These are phyloP conservation scores for Leuciscus idus DNA, from an alignment of 2,113 vertebrate genomes.

Conservation along the genomic window DNA sequence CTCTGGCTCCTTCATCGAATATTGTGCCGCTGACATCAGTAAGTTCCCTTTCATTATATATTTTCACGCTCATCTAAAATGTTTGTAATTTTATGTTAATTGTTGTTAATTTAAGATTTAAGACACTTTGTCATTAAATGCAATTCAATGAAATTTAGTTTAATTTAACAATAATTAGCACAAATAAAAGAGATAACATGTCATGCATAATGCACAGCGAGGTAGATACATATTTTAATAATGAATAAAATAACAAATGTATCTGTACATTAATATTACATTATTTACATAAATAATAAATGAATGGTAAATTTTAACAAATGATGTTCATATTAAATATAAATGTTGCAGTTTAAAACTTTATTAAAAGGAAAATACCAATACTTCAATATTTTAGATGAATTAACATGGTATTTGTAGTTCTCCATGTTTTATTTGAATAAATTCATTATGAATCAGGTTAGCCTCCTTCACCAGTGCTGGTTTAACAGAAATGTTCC, in stretches of 20 bases:
- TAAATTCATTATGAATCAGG: not conserved
- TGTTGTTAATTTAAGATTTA: not conserved
- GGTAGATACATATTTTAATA: not conserved
- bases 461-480: not conserved
- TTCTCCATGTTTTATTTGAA: not conserved
- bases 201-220: too few relatives aligned
- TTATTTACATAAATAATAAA: too few relatives aligned
- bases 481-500: not conserved
- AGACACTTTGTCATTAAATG: not conserved
- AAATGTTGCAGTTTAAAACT: too few relatives aligned
- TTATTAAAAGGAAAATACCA: too few relatives aligned
- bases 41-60: constrained; percentile 67
- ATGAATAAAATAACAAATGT: not conserved
- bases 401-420: not conserved
- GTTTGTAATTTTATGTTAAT: not conserved
- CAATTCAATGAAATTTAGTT: too few relatives aligned
- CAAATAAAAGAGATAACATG: too few relatives aligned
- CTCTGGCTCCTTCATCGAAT: constrained; percentile 88
- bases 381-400: too few relatives aligned
- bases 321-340: too few relatives aligned
- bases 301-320: too few relatives aligned
- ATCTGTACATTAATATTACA: too few relatives aligned
- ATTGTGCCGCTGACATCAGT: constrained; percentile 89
- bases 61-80: not conserved
- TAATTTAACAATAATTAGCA: too few relatives aligned